Conservation (phyloP, 2,888 invertebrate species). For the Eristalis pertinax region DNA sequence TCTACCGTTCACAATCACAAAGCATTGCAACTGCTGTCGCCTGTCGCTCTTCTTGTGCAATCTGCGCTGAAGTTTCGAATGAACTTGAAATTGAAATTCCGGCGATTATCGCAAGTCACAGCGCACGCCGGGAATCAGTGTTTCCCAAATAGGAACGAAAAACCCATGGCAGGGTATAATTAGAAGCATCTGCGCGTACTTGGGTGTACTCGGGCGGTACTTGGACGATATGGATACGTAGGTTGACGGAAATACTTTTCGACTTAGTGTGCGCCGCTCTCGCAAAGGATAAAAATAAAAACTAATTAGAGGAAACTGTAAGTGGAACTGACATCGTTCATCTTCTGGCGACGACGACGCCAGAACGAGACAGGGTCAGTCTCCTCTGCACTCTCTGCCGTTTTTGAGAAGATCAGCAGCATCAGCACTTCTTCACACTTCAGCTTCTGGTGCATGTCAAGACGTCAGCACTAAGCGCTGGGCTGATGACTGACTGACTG, state of each 20-base stretch:
- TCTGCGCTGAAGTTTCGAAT: conserved; percentile 23
- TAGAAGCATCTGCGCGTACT: conserved; percentile 35
- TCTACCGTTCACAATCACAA: neutral
- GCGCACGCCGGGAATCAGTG: neutral
- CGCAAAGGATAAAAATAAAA: conserved; percentile 67
- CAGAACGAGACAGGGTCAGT: conserved; percentile 45
- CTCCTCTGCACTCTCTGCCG: conserved; percentile 27
- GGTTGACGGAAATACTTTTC: conserved; percentile 65
- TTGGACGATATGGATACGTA: conserved; percentile 25
- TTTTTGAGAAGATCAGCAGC: neutral
- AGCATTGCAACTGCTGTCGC: neutral
- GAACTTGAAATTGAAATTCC: conserved; percentile 57
- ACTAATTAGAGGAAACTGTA: conserved; percentile 68
- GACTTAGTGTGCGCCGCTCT: conserved; percentile 48
- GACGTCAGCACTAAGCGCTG: conserved; percentile 52
- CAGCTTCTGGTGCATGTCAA: conserved; percentile 54
- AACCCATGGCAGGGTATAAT: conserved; percentile 37
- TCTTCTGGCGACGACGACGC: neutral
- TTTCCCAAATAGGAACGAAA: conserved; percentile 26
- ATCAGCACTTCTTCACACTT: conserved; percentile 21
- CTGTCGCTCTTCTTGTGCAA: conserved; percentile 11
- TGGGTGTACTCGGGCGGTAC: neutral
- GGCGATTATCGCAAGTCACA: conserved; percentile 12
- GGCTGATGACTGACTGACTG: conserved; percentile 58
- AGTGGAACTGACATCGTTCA: conserved; percentile 62